phyloP scores from a whole-genome alignment of 2,113 vertebrate genomes.

The Alouatta palliata region DNA sequence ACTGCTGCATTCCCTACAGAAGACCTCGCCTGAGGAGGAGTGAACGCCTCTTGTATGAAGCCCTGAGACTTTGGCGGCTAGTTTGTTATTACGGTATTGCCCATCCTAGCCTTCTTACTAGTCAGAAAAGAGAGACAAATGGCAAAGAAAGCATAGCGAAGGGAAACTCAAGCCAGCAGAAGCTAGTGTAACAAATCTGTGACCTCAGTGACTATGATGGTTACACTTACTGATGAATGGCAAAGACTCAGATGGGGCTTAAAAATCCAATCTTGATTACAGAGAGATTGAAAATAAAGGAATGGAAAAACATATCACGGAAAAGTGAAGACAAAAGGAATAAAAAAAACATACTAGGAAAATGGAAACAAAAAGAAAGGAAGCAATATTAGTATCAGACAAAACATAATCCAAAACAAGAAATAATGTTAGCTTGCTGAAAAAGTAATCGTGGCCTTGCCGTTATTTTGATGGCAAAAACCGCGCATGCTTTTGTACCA shows the following conservation, averaged over 20 bases:
- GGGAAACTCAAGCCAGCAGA: neutral
- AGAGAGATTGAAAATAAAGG: neutral
- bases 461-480: too few relatives aligned
- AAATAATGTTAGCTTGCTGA: neutral
- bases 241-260: neutral
- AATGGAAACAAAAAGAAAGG: neutral
- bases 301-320: neutral
- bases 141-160: neutral
- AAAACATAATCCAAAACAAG: neutral
- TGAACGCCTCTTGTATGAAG: neutral
- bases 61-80: neutral
- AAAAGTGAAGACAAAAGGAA: neutral
- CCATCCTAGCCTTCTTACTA: neutral
- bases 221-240: neutral
- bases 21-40: neutral
- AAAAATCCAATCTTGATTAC: neutral
- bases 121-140: neutral
- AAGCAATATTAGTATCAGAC: neutral
- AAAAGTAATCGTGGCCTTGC: too few relatives aligned
- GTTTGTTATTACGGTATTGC: neutral
- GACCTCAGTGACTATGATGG: too few relatives aligned
- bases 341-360: neutral
- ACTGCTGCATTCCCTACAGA: neutral
- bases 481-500: too few relatives aligned
- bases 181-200: neutral